A percentile compares a stretch with the other conserved stretches of the same genome.
These are phyloP conservation scores for Myotis davidii DNA, from an alignment of 2,113 vertebrate species.

Conservation along the genomic window DNA sequence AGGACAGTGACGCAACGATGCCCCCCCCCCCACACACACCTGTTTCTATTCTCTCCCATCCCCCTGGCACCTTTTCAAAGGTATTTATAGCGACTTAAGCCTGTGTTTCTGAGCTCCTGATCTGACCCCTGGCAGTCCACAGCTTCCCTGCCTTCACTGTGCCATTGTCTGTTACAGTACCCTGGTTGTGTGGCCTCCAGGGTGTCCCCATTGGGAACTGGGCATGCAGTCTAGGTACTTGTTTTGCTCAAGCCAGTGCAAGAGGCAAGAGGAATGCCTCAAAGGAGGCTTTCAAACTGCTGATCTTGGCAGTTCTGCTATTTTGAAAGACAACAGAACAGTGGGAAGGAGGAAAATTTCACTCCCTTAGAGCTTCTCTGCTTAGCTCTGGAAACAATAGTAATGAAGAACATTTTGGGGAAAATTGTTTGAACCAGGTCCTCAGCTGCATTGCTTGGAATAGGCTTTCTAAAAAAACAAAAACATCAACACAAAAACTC, in stretches of 20 bases:
- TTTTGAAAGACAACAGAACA: slow-evolving; percentile 78
- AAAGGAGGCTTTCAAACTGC: slow-evolving; percentile 60
- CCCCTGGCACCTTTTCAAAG: not conserved
- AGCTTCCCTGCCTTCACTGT: not conserved
- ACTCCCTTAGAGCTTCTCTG: slow-evolving; percentile 40
- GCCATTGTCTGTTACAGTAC: not conserved
- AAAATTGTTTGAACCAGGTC: not conserved
- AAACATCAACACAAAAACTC: not conserved
- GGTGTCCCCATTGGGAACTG: not conserved
- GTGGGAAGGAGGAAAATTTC: slow-evolving; percentile 60
- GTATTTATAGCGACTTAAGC: slow-evolving; percentile 19
- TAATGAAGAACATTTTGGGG: not conserved
- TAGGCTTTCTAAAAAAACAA: slow-evolving; percentile 31
- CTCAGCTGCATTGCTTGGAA: slow-evolving; percentile 33
- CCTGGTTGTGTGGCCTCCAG: not conserved
- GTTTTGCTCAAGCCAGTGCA: slow-evolving; percentile 47
- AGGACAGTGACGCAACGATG: not conserved
- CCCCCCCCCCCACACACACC: not conserved
- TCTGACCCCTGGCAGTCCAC: not conserved
- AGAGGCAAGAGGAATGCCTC: slow-evolving; percentile 59
- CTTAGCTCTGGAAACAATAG: slow-evolving; percentile 49
- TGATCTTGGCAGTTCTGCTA: slow-evolving; percentile 67
- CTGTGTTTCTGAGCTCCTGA: not conserved
- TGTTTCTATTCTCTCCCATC: not conserved
- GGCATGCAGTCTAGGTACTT: slow-evolving; percentile 5